Conservation (phyloP, 2,113 vertebrate genomes). For the Glaucidium brasilianum region DNA sequence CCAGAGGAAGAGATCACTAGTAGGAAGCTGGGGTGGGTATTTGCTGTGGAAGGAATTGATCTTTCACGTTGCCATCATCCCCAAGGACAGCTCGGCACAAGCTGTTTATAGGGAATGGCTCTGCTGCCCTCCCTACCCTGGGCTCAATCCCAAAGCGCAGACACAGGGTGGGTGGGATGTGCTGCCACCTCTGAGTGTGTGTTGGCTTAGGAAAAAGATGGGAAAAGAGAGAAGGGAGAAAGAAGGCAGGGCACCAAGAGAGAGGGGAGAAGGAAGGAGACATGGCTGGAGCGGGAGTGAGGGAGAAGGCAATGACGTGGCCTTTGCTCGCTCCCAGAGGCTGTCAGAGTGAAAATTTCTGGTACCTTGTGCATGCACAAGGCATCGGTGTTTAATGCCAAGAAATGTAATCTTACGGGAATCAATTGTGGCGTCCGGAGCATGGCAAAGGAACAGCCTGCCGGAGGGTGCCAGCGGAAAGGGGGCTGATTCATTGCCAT, state of each 20-base stretch:
- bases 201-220: not conserved
- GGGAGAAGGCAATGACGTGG: not conserved
- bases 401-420: not conserved
- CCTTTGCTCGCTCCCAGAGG: not conserved
- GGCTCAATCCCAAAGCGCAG: not conserved
- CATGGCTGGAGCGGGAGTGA: not conserved
- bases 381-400: not conserved
- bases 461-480: not conserved
- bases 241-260: not conserved
- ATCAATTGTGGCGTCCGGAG: not conserved
- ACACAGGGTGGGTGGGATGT: not conserved
- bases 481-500: constrained; percentile 44
- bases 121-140: not conserved
- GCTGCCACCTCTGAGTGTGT: not conserved
- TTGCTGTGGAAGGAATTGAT: not conserved
- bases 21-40: not conserved
- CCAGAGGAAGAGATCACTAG: rapidly evolving
- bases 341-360: not conserved
- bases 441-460: not conserved
- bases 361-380: not conserved
- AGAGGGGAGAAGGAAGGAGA: not conserved
- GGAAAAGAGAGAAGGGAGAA: not conserved
- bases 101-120: not conserved
- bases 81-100: not conserved
- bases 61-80: rapidly evolving